Conservation (phyloP, 2,797 vertebrate genomes). For the Protosalanx chinensis region DNA sequence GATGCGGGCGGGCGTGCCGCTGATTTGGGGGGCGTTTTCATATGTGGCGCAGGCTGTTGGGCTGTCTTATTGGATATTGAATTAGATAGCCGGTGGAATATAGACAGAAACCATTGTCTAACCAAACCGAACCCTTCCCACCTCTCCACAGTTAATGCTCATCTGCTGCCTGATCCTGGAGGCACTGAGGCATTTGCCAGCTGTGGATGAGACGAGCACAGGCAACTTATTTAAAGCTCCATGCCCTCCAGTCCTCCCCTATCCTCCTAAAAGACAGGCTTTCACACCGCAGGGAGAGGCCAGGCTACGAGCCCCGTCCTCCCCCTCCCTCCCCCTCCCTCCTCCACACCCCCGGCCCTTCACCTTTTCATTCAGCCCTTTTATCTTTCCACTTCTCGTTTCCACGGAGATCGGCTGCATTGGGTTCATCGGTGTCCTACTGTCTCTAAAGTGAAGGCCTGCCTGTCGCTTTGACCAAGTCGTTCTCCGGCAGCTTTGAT, state of each 20-base stretch:
- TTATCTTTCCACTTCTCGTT: slow-evolving; percentile 39
- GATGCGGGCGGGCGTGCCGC: not conserved
- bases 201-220: no score
- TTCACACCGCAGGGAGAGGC: no score
- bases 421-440: slow-evolving; percentile 13
- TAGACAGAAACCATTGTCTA: no score
- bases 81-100: no score
- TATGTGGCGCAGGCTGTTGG: no score
- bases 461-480: not conserved
- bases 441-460: slow-evolving; percentile 4
- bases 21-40: no score
- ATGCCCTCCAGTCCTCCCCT: not conserved
- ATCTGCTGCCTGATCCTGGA: no score
- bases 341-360: not conserved
- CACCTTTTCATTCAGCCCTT: slow-evolving; percentile 20
- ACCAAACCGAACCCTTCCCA: no score
- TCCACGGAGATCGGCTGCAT: slow-evolving; percentile 37
- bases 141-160: no score
- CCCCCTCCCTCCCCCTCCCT: not conserved
- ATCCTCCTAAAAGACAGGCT: not conserved
- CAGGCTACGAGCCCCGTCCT: not conserved
- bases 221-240: not conserved
- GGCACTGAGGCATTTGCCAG: no score
- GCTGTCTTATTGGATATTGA: no score
- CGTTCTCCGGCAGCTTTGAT: not conserved